phyloP scores from a whole-genome alignment of 2,797 vertebrate genomes.

The Neoniphon sammara region DNA sequence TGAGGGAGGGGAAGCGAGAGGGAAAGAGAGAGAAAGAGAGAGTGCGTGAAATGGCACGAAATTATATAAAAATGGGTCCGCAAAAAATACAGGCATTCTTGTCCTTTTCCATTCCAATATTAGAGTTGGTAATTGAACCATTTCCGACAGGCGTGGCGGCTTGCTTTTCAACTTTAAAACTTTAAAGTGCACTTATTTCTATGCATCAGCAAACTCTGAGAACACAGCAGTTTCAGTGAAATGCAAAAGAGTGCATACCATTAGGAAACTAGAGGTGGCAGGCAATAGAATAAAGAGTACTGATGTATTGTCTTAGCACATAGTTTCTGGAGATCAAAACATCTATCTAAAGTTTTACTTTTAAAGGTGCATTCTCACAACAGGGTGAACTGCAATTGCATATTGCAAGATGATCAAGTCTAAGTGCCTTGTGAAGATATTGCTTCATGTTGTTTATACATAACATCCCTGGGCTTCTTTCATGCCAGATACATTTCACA shows the following conservation, averaged over 20 bases:
- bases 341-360: conserved; percentile 14
- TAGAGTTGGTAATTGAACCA: conserved; percentile 68
- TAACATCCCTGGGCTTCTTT: conserved; percentile 13
- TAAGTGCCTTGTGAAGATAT: neutral
- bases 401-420: neutral
- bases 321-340: conserved; percentile 49
- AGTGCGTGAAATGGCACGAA: conserved; percentile 18
- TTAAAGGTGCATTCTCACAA: neutral
- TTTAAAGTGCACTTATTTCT: conserved; percentile 76
- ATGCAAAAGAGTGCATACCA: conserved; percentile 66
- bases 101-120: conserved; percentile 54
- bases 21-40: neutral
- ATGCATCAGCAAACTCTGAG: conserved; percentile 66
- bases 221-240: conserved; percentile 53
- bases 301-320: conserved; percentile 25
- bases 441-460: neutral
- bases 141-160: conserved; percentile 54
- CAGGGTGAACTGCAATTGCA: too few relatives aligned
- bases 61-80: conserved; percentile 36
- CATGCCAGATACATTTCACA: conserved; percentile 24
- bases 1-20: conserved; percentile 6
- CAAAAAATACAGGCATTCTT: conserved; percentile 25
- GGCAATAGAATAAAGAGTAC: neutral
- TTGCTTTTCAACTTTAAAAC: conserved; percentile 49
- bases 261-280: conserved; percentile 37